Evolutionary conservation across 1,140 invertebrate genomes (phyloP), one percentile per base, ranked within the genome.

Genomic region (Macrotrachela quadricornifera): DNA sequence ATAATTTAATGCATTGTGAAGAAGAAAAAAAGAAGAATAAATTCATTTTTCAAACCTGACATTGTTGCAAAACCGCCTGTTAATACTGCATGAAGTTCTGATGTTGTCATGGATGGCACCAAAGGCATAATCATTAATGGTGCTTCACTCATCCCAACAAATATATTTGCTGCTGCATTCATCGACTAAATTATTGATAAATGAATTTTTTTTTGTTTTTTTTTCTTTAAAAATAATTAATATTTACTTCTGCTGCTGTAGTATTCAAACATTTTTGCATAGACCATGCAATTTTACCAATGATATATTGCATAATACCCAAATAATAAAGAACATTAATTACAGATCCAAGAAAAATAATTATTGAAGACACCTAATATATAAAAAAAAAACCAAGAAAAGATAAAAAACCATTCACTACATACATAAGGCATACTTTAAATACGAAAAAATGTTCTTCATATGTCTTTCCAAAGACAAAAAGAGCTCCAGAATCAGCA

Each of bases 81-180:
- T 82, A 94, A 85, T n/a, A 96, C 74, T 0, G 86, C 79, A 65
- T 92, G 85, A 0, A 95, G 67, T 71, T 95, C 90, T 0, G 85
- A 91, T 44, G 76, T 72, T 0, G 88, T 94, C 61, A 95, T 73
- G 50, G 78, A 63, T n/a, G 70, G 61, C 11, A 96, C 66, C 59
- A 85, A 92, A 0, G 85, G 84, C 61, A 59, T 54, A 15, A 69
- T 62, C 55, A 69, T 59, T 10, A 42, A 15, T 15, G 15, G 40
- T 14, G 40, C 15, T 42, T 64, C 61, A 6, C 63, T 62, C 0
- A 64, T 69, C 1, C 59, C 64, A 59, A 69, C 60, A 45, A 60
- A 30, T 30, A 30, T 30, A 30, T 30, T 30, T 30, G 21, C 21
- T 30, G 21, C 21, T 30, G 21, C 21, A 30, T 2, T 30, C 21